A percentile compares a stretch with the other conserved stretches of the same genome.
These are phyloP conservation scores for Selene dorsalis DNA, from an alignment of 2,797 vertebrate genomes.

Conservation along the genomic window DNA sequence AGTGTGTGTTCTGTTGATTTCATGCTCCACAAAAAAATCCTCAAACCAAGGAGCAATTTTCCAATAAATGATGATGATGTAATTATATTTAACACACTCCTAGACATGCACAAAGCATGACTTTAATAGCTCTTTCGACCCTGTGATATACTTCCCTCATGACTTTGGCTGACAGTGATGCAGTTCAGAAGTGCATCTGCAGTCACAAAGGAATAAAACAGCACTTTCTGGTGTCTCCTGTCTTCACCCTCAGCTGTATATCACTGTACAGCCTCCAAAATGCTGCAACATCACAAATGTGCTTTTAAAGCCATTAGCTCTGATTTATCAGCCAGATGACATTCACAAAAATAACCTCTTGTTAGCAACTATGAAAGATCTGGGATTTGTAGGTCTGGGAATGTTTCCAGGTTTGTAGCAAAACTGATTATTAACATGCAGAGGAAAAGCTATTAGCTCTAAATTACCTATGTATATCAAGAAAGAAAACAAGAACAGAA, in stretches of 20 bases:
- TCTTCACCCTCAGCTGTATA: neutral
- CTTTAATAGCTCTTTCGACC: neutral
- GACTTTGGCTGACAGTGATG: neutral
- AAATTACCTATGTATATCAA: neutral
- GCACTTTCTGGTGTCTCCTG: neutral
- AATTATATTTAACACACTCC: neutral
- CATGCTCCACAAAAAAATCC: neutral
- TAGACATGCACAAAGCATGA: neutral
- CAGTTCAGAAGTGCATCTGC: neutral
- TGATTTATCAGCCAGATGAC: neutral
- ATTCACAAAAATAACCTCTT: conserved; percentile 15
- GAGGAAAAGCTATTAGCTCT: neutral
- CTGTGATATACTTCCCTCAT: neutral
- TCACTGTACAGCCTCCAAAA: conserved; percentile 8
- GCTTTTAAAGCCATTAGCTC: neutral
- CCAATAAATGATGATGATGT: neutral
- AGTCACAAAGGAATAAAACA: conserved; percentile 4
- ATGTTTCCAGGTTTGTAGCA: neutral
- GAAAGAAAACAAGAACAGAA: neutral
- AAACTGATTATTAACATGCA: neutral
- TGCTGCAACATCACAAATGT: neutral
- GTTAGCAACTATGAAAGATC: neutral
- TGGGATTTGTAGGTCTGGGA: conserved; percentile 14
- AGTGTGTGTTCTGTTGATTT: neutral
- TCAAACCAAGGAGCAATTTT: neutral